Evolutionary conservation across 2,113 vertebrate species (phyloP), one percentile per base, ranked within the genome.

Genomic region (Equus przewalskii): DNA sequence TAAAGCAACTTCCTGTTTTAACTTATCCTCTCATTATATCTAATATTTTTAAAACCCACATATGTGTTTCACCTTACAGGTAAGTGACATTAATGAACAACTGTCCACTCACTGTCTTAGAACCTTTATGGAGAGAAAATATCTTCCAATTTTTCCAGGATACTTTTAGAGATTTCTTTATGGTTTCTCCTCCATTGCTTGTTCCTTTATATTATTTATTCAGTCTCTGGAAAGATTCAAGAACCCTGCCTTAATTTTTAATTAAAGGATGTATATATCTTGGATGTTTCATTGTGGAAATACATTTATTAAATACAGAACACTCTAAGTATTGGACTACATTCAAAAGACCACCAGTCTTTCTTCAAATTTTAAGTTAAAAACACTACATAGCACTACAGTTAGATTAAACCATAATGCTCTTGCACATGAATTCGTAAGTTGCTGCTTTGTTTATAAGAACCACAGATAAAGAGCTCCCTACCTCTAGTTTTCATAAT

Each of bases 301-400:
- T 96, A 60, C 86, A 75, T 41, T 98, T 98, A 98, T 98, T 96
- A 98, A 98, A 86, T 84, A 95, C 98, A 98, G 96, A 98, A 62
- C 81, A 96, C 97, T 96, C 94, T 95, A 96, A 98, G 64, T 44
- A 97, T 70, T 72, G 89, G 0, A 86, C 56, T 97, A 97, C 94
- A 96, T 93, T 98, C 89, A 97, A 87, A 2, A 98, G 97, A 98
- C 97, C 98, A 98, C 98, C 98, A 98, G 84, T 96, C 96, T 96
- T 97, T 96, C 62, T 96, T 97, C 95, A 98, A 92, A 93, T 98
- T 98, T 98, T 83, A 98, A 95, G 98, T 97, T 44, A 98, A 97
- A 97, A 96, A 46, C 82, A 87, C 30, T 94, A 81, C 83, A 94
- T 18, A 94, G 80, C 83, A 90, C 24, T 95, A 95, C 93, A 94